Base-by-base conservation (phyloP, 1,140 invertebrate genomes). In the Macrostomum lignano region DNA sequence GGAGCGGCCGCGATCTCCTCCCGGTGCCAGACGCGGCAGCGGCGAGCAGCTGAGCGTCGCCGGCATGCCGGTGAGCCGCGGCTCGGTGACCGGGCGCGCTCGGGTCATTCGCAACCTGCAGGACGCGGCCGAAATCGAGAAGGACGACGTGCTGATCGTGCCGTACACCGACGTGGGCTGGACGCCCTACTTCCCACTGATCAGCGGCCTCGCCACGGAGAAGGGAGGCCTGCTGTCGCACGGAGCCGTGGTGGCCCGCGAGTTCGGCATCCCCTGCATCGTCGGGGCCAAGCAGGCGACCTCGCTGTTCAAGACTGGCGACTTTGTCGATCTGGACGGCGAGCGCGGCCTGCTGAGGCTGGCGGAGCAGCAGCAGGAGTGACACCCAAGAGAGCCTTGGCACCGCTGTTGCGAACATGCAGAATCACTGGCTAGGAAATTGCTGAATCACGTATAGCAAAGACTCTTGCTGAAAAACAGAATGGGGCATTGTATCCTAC, bases 181-280 rank as follows among this genome's bases (percentile, higher is more conserved):
- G 75, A 70, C 70, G 11, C 74, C 74, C 1, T 78, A 75, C 48
- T 81, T 79, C 45, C 73, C 74, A 0, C 58, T 79, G 5, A 49
- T 79, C 3, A 54, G 62, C 2, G 76, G 74, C 11, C 64, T 81
- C 9, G 69, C 76, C 3, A 79, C 74, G 0, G 75, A 81, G 54
- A 55, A 77, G 4, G 75, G 74, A 13, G 74, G 76, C 25, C 61
- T 78, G 1, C 68, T 79, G 38, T 77, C 73, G 24, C 74, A 81
- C 45, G 75, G 74, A 29, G 74, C 74, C 32, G 74, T 78, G 1
- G 72, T 79, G n/a, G 74, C 74, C 2, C 58, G 74, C 40, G 75
- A 79, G 55, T 78, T 74, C 50, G 73, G 74, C 0, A 46, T 79
- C 15, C 74, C 75, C 0, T 77, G 74, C 47, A 62, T 79, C 20